A percentile compares a stretch with the other conserved stretches of the same genome.
These are phyloP conservation scores for Syngnathus scovelli DNA, from an alignment of 2,113 vertebrate species.

Conservation along the genomic window DNA sequence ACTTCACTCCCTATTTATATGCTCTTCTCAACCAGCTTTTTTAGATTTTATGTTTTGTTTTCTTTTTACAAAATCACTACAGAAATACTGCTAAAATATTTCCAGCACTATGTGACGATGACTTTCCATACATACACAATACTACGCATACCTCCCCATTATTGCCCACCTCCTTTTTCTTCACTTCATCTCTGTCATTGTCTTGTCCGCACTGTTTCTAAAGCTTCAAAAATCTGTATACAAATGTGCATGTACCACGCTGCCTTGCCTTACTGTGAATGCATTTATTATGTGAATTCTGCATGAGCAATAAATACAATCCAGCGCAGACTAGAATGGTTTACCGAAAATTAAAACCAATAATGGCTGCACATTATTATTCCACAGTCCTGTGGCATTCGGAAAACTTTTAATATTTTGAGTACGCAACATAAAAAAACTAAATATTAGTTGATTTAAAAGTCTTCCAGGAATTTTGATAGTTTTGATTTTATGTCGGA, in stretches of 20 bases:
- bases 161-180: neutral
- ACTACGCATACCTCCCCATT: neutral
- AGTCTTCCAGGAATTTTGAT: too few relatives aligned
- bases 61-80: neutral
- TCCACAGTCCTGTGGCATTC: too few relatives aligned
- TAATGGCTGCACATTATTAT: neutral
- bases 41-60: neutral
- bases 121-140: neutral
- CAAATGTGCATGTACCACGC: neutral
- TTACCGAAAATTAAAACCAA: neutral
- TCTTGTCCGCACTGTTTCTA: neutral
- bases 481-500: too few relatives aligned
- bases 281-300: conserved; percentile 12
- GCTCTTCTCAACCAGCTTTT: neutral
- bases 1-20: neutral
- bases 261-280: conserved; percentile 10
- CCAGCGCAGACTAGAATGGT: conserved; percentile 7
- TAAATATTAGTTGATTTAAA: too few relatives aligned
- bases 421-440: too few relatives aligned
- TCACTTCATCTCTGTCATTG: neutral
- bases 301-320: conserved; percentile 16
- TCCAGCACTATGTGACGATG: neutral
- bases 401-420: too few relatives aligned
- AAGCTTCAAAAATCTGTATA: conserved; percentile 6
- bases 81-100: too few relatives aligned